phyloP scores from a whole-genome alignment of 2,797 vertebrate species.

The Tolypeutes matacus region DNA sequence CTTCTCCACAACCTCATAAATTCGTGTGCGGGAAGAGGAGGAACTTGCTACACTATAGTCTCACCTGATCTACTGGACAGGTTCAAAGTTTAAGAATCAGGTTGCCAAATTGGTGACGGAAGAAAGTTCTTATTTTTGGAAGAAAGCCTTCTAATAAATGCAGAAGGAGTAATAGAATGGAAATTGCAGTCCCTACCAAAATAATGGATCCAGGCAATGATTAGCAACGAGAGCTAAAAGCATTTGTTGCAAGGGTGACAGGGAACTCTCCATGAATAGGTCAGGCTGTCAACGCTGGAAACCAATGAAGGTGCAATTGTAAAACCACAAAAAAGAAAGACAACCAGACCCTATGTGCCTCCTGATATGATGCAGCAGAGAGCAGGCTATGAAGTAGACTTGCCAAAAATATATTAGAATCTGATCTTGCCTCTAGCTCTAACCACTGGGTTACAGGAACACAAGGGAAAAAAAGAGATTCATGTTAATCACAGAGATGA shows the following conservation, averaged over 20 bases:
- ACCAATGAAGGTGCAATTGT: fast-evolving
- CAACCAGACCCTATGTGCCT: neutral
- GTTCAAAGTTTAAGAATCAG: neutral
- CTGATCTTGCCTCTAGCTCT: neutral
- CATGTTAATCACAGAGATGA: too few relatives aligned
- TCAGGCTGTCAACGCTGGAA: neutral
- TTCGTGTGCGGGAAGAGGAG: too few relatives aligned
- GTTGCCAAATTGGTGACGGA: too few relatives aligned
- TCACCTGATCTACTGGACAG: neutral
- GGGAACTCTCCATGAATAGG: neutral
- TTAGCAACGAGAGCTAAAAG: neutral
- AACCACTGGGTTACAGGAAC: neutral
- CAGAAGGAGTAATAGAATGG: neutral
- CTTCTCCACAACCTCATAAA: too few relatives aligned
- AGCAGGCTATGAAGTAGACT: neutral
- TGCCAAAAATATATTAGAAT: neutral
- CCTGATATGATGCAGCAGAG: neutral
- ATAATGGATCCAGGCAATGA: neutral
- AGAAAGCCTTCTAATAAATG: neutral
- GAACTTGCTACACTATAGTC: neutral
- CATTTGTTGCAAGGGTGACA: neutral
- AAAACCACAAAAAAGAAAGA: neutral
- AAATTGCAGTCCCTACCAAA: neutral
- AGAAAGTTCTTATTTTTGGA: neutral
- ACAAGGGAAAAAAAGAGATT: neutral